A percentile compares a stretch with the other conserved stretches of the same genome.
These are phyloP conservation scores for Caenorhabditis brenneri DNA, from an alignment of 1,140 invertebrate species.

Conservation along the genomic window DNA sequence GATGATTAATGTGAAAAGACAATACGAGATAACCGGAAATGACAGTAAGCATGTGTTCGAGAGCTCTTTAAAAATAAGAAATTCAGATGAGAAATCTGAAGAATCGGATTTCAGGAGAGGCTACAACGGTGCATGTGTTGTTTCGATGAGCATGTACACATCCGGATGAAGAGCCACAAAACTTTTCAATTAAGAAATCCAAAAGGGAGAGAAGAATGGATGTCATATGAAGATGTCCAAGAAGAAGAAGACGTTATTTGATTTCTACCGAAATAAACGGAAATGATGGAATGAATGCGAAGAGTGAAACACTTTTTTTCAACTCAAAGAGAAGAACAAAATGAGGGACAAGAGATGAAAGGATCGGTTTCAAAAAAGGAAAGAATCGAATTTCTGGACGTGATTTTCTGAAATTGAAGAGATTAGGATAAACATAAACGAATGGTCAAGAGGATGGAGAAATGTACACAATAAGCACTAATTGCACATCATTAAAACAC, in stretches of 20 bases:
- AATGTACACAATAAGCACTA: too few species aligned
- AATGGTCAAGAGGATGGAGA: too few species aligned
- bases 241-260: slow-evolving; percentile 8
- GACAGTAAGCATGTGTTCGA: neutral
- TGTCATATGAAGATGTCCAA: neutral
- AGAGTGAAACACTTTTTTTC: too few species aligned
- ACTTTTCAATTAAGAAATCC: neutral
- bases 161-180: neutral
- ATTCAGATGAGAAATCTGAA: neutral
- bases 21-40: neutral
- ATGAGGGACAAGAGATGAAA: neutral
- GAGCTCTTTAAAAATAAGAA: neutral
- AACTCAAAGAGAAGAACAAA: neutral
- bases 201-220: neutral
- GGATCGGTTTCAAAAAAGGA: slow-evolving; percentile 18
- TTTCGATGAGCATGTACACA: neutral
- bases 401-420: neutral
- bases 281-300: neutral
- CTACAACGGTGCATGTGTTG: neutral
- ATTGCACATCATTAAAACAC: too few species aligned
- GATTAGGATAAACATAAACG: neutral
- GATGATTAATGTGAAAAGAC: neutral
- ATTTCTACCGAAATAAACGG: neutral
- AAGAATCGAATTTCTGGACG: slow-evolving; percentile 10
- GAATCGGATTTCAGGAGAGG: neutral